Evolutionary conservation across 1,140 invertebrate genomes (phyloP).

Genomic region (Aphidius gifuensis): DNA sequence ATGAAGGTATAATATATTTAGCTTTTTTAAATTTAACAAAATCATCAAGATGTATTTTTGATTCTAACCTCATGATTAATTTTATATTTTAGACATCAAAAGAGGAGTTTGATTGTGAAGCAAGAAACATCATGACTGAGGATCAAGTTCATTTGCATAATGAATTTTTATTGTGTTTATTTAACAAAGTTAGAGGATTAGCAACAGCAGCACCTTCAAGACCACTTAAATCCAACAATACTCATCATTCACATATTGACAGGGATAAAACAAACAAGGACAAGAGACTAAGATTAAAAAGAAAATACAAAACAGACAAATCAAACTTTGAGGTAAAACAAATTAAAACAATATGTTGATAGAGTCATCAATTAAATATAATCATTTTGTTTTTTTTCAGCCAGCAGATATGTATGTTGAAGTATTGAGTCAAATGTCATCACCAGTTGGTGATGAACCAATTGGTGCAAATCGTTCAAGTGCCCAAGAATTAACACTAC

Average conservation of each 20-base stretch:
- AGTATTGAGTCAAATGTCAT: conserved; percentile 48
- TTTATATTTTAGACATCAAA: conserved; percentile 59
- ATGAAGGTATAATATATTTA: conserved; percentile 58
- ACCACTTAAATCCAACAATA: conserved; percentile 41
- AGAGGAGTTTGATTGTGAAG: conserved; percentile 77
- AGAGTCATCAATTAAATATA: background rate
- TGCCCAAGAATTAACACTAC: conserved; percentile 67
- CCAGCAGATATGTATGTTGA: conserved; percentile 53
- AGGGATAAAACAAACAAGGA: conserved; percentile 52
- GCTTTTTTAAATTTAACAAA: background rate
- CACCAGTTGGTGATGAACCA: conserved; percentile 50
- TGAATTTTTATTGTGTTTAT: conserved; percentile 74
- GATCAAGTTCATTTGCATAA: conserved; percentile 79
- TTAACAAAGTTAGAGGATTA: conserved; percentile 74
- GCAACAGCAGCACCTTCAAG: conserved; percentile 58
- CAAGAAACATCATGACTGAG: conserved; percentile 64
- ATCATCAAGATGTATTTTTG: too few relatives aligned
- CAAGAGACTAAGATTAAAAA: conserved; percentile 57
- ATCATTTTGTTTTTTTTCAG: conserved; percentile 23
- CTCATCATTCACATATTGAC: conserved; percentile 32
- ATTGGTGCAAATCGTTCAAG: conserved; percentile 58
- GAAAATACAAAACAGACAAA: conserved; percentile 62
- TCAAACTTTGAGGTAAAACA: conserved; percentile 64
- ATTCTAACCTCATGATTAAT: too few relatives aligned
- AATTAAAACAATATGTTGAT: conserved; percentile 25